Evolutionary conservation across 2,888 invertebrate genomes (phyloP).

Genomic region (Rhorus exstirpatorius): DNA sequence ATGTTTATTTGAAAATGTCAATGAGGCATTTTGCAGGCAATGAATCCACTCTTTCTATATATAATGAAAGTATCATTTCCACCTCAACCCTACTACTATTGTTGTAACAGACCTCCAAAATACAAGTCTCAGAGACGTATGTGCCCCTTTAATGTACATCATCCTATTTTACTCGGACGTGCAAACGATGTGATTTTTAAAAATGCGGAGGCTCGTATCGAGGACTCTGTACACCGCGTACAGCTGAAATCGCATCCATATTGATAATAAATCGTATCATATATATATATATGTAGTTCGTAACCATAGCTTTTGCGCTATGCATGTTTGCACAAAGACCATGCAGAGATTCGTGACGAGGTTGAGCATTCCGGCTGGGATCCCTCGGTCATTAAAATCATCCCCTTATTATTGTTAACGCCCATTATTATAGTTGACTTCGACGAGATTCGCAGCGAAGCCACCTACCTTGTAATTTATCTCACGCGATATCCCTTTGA

Average conservation of each 20-base stretch:
- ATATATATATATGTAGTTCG: neutral
- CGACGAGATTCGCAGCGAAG: conserved; percentile 21
- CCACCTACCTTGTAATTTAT: conserved; percentile 61
- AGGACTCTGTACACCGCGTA: neutral
- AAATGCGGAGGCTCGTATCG: neutral
- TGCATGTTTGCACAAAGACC: conserved; percentile 27
- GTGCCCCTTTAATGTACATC: too few relatives aligned
- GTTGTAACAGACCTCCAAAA: too few relatives aligned
- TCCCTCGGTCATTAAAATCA: conserved; percentile 40
- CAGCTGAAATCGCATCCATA: neutral
- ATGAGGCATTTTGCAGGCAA: too few relatives aligned
- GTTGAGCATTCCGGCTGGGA: neutral
- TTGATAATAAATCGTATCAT: neutral
- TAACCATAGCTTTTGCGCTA: neutral
- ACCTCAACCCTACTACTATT: too few relatives aligned
- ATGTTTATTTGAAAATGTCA: too few relatives aligned
- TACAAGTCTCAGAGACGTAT: too few relatives aligned
- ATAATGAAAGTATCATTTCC: too few relatives aligned
- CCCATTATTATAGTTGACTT: conserved; percentile 45
- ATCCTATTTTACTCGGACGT: too few relatives aligned
- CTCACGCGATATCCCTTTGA: conserved; percentile 53
- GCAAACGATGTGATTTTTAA: too few relatives aligned
- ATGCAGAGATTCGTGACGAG: neutral
- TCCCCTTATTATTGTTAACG: conserved; percentile 58
- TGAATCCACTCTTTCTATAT: too few relatives aligned